A percentile compares a stretch with the other conserved stretches of the same genome.
These are phyloP conservation scores for Crypturellus tataupa DNA, from an alignment of 2,797 vertebrate species.

Conservation along the genomic window DNA sequence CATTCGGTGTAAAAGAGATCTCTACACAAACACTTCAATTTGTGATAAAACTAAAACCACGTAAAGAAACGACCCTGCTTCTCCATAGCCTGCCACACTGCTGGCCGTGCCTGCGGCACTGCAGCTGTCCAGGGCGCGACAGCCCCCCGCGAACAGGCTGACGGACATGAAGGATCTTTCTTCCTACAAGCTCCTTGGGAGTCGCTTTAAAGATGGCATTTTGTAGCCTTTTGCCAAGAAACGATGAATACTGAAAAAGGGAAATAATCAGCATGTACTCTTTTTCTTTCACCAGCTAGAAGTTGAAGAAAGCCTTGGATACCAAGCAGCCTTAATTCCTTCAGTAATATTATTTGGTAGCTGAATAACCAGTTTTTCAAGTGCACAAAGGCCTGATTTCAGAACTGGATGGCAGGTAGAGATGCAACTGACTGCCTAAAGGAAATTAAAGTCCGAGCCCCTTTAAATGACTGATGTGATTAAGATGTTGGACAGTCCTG, in stretches of 20 bases:
- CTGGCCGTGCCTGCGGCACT: neutral
- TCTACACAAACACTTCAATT: neutral
- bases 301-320: neutral
- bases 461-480: constrained; percentile 29
- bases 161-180: neutral
- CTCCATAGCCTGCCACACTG: accelerated
- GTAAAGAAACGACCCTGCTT: accelerated
- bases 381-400: constrained; percentile 59
- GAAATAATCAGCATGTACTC: neutral
- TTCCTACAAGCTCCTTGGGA: neutral
- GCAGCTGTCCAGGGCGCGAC: neutral
- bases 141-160: neutral
- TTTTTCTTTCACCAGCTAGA: neutral
- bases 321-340: neutral
- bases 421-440: constrained; percentile 11
- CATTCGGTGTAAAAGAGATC: neutral
- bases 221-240: neutral
- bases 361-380: constrained; percentile 22
- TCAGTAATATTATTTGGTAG: neutral
- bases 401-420: neutral
- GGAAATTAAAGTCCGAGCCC: neutral
- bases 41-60: neutral
- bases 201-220: neutral
- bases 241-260: neutral
- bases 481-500: constrained; percentile 10